phyloP scores from a whole-genome alignment of 2,113 vertebrate species.

The Eulemur rufifrons region DNA sequence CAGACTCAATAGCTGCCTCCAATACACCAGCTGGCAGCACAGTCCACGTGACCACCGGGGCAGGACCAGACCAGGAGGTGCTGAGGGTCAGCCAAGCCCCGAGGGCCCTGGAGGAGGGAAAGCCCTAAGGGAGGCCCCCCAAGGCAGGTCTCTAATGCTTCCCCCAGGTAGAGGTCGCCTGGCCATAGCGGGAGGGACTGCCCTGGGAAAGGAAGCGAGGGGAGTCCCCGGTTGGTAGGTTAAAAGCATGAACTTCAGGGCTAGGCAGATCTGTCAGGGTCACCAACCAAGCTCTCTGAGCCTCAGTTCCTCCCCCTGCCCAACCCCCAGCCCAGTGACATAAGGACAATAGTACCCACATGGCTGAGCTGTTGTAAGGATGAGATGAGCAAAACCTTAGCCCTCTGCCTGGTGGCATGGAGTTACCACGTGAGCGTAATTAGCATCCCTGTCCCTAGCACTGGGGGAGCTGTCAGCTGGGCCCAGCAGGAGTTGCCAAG shows the following conservation, averaged over 20 bases:
- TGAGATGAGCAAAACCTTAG: neutral
- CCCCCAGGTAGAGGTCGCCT: neutral
- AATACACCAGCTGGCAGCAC: neutral
- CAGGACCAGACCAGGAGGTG: neutral
- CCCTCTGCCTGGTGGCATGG: accelerated
- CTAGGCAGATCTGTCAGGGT: neutral
- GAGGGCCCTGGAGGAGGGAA: neutral
- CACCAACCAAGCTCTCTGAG: neutral
- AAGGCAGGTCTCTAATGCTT: neutral
- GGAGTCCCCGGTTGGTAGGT: neutral
- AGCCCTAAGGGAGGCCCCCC: neutral
- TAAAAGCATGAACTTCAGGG: neutral
- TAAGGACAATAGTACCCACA: neutral
- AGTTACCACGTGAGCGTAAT: accelerated
- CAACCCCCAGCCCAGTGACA: neutral
- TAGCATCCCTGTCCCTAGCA: too few species aligned
- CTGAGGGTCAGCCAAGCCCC: neutral
- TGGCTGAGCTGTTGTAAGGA: neutral
- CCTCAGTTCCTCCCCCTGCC: neutral
- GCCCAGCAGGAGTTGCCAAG: neutral
- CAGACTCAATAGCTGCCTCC: neutral
- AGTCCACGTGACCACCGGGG: neutral
- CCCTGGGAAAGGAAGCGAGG: neutral
- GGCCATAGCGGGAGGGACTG: neutral
- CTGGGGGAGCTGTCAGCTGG: neutral